Evolutionary conservation across 2,113 vertebrate species (phyloP).

Genomic region (Trochalopteron elliotii): DNA sequence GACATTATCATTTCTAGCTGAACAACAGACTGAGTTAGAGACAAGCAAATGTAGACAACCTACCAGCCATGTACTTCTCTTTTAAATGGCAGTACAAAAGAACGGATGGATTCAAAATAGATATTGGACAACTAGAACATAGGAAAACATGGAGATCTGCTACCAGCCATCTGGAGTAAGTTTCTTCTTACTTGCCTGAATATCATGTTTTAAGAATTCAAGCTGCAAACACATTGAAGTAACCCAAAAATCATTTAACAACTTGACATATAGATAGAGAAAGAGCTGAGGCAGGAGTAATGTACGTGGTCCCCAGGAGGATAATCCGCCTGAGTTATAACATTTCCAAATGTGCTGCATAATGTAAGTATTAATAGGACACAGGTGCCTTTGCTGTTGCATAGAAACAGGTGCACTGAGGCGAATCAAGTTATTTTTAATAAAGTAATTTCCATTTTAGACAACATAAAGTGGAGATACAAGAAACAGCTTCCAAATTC

Average conservation of each 20-base stretch:
- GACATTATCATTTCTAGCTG: background rate
- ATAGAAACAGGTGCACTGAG: conserved; percentile 22
- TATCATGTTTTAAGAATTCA: background rate
- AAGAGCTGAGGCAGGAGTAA: background rate
- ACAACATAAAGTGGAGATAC: background rate
- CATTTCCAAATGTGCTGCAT: conserved; percentile 34
- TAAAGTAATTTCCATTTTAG: conserved; percentile 41
- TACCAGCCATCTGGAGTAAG: background rate
- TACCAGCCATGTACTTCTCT: background rate
- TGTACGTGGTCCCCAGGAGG: background rate
- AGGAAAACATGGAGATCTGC: background rate
- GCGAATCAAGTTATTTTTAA: conserved; percentile 28
- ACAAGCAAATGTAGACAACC: background rate
- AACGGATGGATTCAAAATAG: background rate
- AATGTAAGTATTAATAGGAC: conserved; percentile 60
- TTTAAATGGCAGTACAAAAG: background rate
- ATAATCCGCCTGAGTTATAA: conserved; percentile 33
- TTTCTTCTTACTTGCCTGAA: background rate
- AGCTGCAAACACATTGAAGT: background rate
- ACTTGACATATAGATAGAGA: conserved; percentile 3
- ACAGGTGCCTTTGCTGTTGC: conserved; percentile 30
- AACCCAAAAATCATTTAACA: conserved; percentile 26
- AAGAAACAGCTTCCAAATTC: background rate
- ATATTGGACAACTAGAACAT: background rate
- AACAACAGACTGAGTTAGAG: background rate